Conservation (phyloP, 2,113 vertebrate genomes). For the Rattus rattus region DNA sequence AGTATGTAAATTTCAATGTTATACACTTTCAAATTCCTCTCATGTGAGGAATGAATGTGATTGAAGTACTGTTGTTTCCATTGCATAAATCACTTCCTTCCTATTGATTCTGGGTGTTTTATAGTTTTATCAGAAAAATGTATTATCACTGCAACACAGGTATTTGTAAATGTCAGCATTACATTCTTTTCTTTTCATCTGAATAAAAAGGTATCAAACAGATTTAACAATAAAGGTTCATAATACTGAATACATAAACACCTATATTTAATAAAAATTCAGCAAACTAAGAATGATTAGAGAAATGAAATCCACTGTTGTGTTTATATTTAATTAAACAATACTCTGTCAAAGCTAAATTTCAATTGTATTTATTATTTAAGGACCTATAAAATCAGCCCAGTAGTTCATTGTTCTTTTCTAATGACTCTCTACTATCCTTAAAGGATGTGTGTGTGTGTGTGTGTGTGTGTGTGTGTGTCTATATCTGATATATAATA, state of each 20-base stretch:
- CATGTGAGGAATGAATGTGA: conserved; percentile 80
- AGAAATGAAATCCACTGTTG: neutral
- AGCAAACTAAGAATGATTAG: neutral
- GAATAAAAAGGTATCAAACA: neutral
- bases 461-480: neutral
- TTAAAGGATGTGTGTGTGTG: too few relatives aligned
- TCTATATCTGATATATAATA: neutral
- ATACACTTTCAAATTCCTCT: conserved; percentile 73
- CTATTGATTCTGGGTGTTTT: conserved; percentile 60
- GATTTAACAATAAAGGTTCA: neutral
- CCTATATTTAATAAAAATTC: neutral
- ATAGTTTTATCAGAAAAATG: conserved; percentile 51
- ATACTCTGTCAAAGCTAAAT: neutral
- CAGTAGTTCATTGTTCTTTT: neutral
- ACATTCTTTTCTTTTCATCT: neutral
- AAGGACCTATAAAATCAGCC: neutral
- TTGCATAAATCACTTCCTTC: conserved; percentile 74
- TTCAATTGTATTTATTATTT: neutral
- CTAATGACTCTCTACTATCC: neutral
- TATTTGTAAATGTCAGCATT: conserved; percentile 62
- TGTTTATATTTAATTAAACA: neutral
- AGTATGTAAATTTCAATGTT: conserved; percentile 74
- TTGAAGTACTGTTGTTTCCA: conserved; percentile 67
- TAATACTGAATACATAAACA: neutral
- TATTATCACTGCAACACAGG: conserved; percentile 33